Conservation (phyloP, 2,888 invertebrate species). For the Quadriops clusia region DNA sequence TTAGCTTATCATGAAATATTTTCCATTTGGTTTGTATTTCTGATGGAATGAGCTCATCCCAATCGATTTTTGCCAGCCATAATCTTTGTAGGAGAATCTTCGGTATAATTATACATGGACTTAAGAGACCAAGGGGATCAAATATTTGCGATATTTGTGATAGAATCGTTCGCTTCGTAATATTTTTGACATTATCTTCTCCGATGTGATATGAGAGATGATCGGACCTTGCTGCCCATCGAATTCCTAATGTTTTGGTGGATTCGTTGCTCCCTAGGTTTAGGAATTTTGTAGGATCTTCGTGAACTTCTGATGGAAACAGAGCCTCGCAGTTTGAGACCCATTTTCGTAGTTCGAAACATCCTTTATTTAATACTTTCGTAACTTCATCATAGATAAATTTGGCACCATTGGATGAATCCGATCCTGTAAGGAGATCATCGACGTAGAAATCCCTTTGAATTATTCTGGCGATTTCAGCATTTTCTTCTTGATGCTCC, state of each 20-base stretch:
- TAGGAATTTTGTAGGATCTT: too few relatives aligned
- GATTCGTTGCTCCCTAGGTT: too few relatives aligned
- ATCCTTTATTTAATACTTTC: too few relatives aligned
- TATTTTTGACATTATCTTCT: constrained; percentile 8
- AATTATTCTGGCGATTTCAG: too few relatives aligned
- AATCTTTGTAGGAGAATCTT: constrained; percentile 9
- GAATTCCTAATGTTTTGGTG: constrained; percentile 5
- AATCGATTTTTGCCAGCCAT: constrained; percentile 5
- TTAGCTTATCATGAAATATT: constrained; percentile 5
- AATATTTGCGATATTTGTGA: constrained; percentile 5
- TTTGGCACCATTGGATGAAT: too few relatives aligned
- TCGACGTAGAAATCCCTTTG: too few relatives aligned
- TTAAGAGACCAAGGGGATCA: constrained; percentile 10
- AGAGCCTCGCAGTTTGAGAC: too few relatives aligned
- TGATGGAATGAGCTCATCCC: constrained; percentile 8
- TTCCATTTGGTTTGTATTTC: constrained; percentile 6
- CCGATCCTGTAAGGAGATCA: too few relatives aligned
- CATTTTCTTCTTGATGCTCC: too few relatives aligned
- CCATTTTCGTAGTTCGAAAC: too few relatives aligned
- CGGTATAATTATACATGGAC: constrained; percentile 5
- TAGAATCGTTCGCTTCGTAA: constrained; percentile 4
- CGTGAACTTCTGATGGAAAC: too few relatives aligned
- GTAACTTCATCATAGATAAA: too few relatives aligned
- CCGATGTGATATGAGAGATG: not conserved
- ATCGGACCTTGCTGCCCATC: constrained; percentile 4